Percentiles rank a stretch among this genome's conserved stretches.
These are phyloP conservation scores for Operophtera brumata DNA, from an alignment of 2,888 invertebrate species.

Conservation along the genomic window DNA sequence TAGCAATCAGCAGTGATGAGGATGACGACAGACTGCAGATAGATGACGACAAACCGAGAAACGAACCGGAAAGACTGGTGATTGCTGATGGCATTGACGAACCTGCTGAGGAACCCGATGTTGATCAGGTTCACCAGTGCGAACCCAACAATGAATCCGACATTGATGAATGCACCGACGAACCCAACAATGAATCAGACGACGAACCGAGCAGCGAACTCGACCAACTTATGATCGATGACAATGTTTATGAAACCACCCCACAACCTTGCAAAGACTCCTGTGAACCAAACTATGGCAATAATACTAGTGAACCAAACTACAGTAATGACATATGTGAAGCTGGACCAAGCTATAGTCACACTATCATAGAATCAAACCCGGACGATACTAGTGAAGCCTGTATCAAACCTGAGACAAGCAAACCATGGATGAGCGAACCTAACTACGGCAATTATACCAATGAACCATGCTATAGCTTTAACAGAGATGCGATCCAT, in stretches of 20 bases:
- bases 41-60: slow-evolving; percentile 31
- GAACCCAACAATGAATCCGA: neutral
- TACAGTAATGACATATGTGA: neutral
- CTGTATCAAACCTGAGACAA: neutral
- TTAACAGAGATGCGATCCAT: neutral
- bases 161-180: neutral
- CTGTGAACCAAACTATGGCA: neutral
- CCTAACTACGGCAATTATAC: neutral
- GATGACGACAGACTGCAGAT: slow-evolving; percentile 49
- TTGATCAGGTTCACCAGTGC: neutral
- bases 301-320: neutral
- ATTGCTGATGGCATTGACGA: neutral
- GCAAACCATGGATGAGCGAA: neutral
- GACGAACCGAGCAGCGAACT: neutral
- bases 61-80: neutral
- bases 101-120: neutral
- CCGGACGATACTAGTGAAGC: neutral
- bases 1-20: slow-evolving; percentile 34
- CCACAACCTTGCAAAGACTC: neutral
- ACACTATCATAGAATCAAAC: too few relatives aligned
- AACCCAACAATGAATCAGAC: neutral
- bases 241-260: neutral
- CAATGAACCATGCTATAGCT: neutral
- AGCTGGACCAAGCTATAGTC: neutral
- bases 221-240: neutral